phyloP scores from a whole-genome alignment of 2,888 invertebrate species.

The Synanthedon andrenaeformis region DNA sequence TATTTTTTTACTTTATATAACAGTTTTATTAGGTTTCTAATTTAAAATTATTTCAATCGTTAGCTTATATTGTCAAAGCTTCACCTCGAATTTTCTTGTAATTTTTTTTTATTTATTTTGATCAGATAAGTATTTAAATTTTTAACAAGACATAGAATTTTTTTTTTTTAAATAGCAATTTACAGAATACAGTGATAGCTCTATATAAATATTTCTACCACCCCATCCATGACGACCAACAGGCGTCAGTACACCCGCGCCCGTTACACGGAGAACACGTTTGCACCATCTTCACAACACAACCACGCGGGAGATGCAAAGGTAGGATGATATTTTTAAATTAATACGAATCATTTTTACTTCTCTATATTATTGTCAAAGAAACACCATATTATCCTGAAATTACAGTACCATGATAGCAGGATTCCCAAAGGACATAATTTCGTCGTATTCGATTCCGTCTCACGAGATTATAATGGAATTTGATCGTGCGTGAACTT shows the following conservation, averaged over 20 bases:
- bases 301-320: slow-evolving; percentile 29
- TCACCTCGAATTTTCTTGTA: too few relatives aligned
- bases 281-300: not conserved
- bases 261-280: not conserved
- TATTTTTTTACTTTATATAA: too few relatives aligned
- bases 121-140: too few relatives aligned
- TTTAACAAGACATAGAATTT: too few relatives aligned
- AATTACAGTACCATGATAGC: slow-evolving; percentile 2
- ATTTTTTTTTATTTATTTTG: too few relatives aligned
- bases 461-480: not conserved
- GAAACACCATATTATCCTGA: not conserved
- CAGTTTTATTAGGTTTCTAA: too few relatives aligned
- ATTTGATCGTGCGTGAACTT: not conserved
- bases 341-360: not conserved
- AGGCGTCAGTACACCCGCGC: slow-evolving; percentile 1
- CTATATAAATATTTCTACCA: slow-evolving; percentile 1
- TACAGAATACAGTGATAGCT: not conserved
- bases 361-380: not conserved
- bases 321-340: slow-evolving; percentile 16
- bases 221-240: slow-evolving; percentile 1
- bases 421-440: slow-evolving; percentile 2
- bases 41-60: too few relatives aligned
- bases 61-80: too few relatives aligned
- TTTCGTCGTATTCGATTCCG: not conserved
- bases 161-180: too few relatives aligned